phyloP scores from a whole-genome alignment of 2,888 invertebrate genomes.

The Mimumesa dahlbomi region DNA sequence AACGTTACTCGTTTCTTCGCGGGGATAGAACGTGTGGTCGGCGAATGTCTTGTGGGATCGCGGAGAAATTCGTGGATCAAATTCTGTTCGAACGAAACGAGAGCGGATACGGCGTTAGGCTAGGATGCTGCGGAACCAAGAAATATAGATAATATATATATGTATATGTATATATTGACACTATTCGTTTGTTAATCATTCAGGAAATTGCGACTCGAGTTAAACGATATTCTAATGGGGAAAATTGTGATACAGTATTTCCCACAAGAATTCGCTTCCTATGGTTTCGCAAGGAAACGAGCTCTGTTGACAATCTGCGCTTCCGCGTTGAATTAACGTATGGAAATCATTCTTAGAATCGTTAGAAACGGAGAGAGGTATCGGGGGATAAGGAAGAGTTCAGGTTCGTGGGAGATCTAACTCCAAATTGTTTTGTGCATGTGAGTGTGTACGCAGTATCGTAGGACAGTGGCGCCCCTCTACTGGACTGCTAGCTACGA shows the following conservation, averaged over 20 bases:
- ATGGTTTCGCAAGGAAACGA: too few species aligned
- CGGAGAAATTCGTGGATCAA: too few species aligned
- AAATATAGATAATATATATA: too few species aligned
- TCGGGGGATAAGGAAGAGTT: slow-evolving; percentile 37
- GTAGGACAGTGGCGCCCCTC: slow-evolving; percentile 78
- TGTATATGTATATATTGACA: too few species aligned
- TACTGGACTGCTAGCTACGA: slow-evolving; percentile 78
- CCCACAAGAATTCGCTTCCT: too few species aligned
- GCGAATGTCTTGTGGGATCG: too few species aligned
- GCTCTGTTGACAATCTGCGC: not conserved
- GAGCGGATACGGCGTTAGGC: not conserved
- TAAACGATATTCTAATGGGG: too few species aligned
- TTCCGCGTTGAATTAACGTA: not conserved
- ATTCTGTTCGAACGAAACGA: too few species aligned
- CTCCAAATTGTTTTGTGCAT: slow-evolving; percentile 48
- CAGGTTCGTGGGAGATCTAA: slow-evolving; percentile 37
- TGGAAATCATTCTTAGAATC: not conserved
- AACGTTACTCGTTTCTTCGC: not conserved
- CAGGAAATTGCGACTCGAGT: too few species aligned
- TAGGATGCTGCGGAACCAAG: not conserved
- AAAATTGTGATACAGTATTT: too few species aligned
- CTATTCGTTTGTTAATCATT: too few species aligned
- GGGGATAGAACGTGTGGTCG: not conserved
- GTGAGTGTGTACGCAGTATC: slow-evolving; percentile 72
- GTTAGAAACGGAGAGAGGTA: slow-evolving; percentile 30